Conservation (phyloP, 2,797 vertebrate genomes). For the Novumbra hubbsi region DNA sequence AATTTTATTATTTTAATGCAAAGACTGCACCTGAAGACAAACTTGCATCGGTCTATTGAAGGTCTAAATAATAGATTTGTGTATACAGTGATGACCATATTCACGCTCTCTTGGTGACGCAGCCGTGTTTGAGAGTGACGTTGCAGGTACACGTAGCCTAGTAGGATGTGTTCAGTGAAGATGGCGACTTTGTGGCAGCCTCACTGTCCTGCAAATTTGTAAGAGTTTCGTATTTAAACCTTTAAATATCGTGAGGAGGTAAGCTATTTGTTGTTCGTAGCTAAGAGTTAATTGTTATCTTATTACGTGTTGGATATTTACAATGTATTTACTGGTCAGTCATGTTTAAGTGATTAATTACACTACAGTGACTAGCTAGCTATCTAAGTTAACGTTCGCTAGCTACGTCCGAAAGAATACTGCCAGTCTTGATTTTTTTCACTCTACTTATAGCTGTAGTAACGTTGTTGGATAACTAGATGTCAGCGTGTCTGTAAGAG, state of each 20-base stretch:
- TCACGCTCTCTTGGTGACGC: neutral
- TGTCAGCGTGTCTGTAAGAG: neutral
- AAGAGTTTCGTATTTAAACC: slow-evolving; percentile 53
- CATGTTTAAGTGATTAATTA: slow-evolving; percentile 38
- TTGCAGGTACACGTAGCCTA: slow-evolving; percentile 85
- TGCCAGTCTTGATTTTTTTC: neutral
- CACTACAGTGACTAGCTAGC: slow-evolving; percentile 47
- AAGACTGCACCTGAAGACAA: too few species aligned
- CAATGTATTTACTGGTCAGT: neutral
- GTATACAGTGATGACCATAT: too few species aligned
- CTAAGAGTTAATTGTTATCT: slow-evolving; percentile 29
- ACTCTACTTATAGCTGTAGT: neutral
- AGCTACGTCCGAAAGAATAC: slow-evolving; percentile 5
- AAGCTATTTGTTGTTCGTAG: neutral
- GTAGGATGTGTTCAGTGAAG: slow-evolving; percentile 79
- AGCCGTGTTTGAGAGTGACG: slow-evolving; percentile 68
- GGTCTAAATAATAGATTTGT: too few species aligned
- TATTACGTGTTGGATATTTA: slow-evolving; percentile 38
- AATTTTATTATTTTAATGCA: too few species aligned
- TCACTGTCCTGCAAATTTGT: slow-evolving; percentile 70
- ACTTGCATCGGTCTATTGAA: too few species aligned
- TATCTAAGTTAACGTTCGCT: slow-evolving; percentile 55
- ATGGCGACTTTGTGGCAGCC: slow-evolving; percentile 77
- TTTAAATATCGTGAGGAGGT: slow-evolving; percentile 43
- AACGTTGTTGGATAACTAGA: neutral